Evolutionary conservation across 2,113 vertebrate genomes (phyloP).

Genomic region (Illadopsis cleaveri): DNA sequence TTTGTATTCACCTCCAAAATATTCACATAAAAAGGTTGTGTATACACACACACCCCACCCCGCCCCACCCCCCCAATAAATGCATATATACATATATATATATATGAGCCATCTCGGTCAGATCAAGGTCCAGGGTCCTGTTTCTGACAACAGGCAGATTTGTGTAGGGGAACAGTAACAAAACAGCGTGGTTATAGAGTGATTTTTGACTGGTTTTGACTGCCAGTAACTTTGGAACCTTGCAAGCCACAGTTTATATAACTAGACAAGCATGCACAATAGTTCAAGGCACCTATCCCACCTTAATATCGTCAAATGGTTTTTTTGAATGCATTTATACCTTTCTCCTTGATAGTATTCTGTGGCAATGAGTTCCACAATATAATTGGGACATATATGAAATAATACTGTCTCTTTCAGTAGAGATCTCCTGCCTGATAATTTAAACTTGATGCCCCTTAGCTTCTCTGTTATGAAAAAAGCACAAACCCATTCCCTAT

Average conservation of each 20-base stretch:
- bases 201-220: not conserved
- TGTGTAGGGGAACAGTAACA: not conserved
- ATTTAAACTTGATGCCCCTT: conserved; percentile 47
- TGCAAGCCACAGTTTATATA: not conserved
- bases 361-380: not conserved
- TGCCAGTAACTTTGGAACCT: not conserved
- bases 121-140: not conserved
- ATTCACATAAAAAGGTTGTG: not conserved
- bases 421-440: conserved; percentile 31
- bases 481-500: conserved; percentile 14
- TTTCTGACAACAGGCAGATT: not conserved
- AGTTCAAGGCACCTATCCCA: not conserved
- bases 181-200: not conserved
- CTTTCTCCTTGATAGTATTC: not conserved
- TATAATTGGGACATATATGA: conserved; percentile 5
- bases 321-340: not conserved
- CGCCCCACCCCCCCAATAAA: no score
- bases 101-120: not conserved
- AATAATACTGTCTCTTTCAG: not conserved
- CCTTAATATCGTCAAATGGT: not conserved
- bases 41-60: not conserved
- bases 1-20: not conserved
- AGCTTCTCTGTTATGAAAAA: conserved; percentile 27
- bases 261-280: not conserved
- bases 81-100: not conserved